Base-by-base conservation (phyloP, 92 coral and sea anemone species). In the Heliopora coerulea region DNA sequence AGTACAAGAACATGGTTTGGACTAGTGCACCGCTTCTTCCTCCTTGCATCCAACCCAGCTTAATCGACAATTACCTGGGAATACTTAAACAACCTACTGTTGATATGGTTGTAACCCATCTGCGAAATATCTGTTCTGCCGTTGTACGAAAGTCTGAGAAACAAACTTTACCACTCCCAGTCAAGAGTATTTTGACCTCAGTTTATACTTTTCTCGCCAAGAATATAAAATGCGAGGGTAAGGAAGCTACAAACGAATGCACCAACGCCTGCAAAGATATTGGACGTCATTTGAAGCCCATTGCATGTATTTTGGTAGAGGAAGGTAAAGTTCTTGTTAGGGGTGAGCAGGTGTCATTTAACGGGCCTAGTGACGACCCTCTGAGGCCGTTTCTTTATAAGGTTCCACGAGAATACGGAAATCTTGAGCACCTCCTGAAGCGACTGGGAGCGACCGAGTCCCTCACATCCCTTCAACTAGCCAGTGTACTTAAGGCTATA, bases 401-500 rank as follows among this genome's bases (percentile, higher is more conserved):
- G 80, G 97, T 90, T 18, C 96, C 97, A 9, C 87, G 92, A 21
- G 97, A 92, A 62, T 87, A 87, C 74, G 97, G 96, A 41, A 90
- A 90, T 59, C 83, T 89, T 34, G 93, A 87, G 39, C 96, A 92
- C 72, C 80, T 92, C 31, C 65, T 92, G 1, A 89, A 92, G 78
- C 88, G 97, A 33, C 88, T 92, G 46, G 97, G 97, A 19, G 97
- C 96, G 24, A 83, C 82, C 44, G 96, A 89, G 56, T 90, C 82
- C 75, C 87, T 96, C 75, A 90, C 93, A 48, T 96, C 91, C 10
- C 14, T 60, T 11, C 97, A 92, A 69, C 80, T 87, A 56, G 96
- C 96, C 9, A 80, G 83, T 54, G 91, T 92, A 33, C 76, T 92
- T 20, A 88, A 83, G 54, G 76, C 96, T 54, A 68, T 92, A 24